Evolutionary conservation across 2,113 vertebrate genomes (phyloP).

Genomic region (Neotoma lepida): DNA sequence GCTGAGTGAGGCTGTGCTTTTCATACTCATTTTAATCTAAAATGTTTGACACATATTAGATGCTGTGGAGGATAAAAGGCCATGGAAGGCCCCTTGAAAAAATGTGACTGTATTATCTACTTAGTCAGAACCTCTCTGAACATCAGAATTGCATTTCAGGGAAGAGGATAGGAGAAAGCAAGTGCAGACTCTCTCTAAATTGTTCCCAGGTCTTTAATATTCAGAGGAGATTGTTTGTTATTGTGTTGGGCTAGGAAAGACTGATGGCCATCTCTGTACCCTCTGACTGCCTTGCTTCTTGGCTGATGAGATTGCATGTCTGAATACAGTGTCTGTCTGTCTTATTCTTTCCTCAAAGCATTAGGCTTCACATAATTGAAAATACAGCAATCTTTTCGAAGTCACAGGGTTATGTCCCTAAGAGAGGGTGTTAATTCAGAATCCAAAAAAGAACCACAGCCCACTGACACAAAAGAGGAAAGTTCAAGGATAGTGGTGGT

Average conservation of each 20-base stretch:
- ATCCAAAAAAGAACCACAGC: conserved; percentile 22
- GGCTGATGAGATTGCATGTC: conserved; percentile 55
- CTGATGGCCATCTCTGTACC: neutral
- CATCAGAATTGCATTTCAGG: conserved; percentile 64
- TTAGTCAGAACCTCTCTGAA: conserved; percentile 51
- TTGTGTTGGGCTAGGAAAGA: conserved; percentile 52
- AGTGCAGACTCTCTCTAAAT: conserved; percentile 63
- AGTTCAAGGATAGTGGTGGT: neutral
- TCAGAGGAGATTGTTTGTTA: conserved; percentile 61
- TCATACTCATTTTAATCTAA: conserved; percentile 66
- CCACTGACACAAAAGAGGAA: neutral
- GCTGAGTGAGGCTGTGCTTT: conserved; percentile 54
- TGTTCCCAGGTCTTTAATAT: conserved; percentile 57
- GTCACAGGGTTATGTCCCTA: conserved; percentile 1
- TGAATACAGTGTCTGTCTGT: conserved; percentile 40
- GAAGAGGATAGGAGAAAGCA: conserved; percentile 42
- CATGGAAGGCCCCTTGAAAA: conserved; percentile 65
- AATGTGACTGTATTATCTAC: conserved; percentile 62
- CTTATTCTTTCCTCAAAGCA: conserved; percentile 34
- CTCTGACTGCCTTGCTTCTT: conserved; percentile 57
- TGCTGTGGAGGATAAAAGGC: conserved; percentile 64
- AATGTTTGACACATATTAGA: conserved; percentile 74
- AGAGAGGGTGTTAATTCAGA: conserved; percentile 11
- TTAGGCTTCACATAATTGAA: conserved; percentile 61
- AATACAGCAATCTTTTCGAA: conserved; percentile 49